These are phyloP conservation scores for Cybosia mesomella DNA, from an alignment of 2,888 invertebrate genomes.

Conservation along the genomic window DNA sequence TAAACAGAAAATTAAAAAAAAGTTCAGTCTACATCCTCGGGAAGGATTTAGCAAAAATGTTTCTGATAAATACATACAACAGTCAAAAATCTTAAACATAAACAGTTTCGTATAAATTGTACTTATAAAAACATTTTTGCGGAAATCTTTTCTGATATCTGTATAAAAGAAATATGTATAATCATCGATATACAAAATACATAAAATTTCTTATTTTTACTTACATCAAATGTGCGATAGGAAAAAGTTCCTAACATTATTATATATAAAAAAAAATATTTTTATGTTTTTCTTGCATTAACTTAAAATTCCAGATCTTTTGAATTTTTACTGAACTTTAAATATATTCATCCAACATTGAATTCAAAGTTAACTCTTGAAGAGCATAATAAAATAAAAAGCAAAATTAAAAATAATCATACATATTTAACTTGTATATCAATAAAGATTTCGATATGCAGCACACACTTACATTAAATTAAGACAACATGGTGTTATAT, in stretches of 20 bases:
- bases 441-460: slow-evolving; percentile 77
- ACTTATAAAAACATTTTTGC: slow-evolving; percentile 63
- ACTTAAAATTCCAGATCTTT: slow-evolving; percentile 66
- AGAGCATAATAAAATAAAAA: slow-evolving; percentile 64
- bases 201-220: slow-evolving; percentile 53
- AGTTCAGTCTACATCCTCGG: slow-evolving; percentile 59
- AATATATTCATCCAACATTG: slow-evolving; percentile 48
- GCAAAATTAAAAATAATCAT: slow-evolving; percentile 70
- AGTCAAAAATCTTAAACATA: slow-evolving; percentile 51
- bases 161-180: slow-evolving; percentile 64
- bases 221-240: slow-evolving; percentile 60
- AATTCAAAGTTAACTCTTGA: slow-evolving; percentile 61
- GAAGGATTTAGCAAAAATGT: slow-evolving; percentile 64
- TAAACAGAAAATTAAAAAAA: slow-evolving; percentile 26
- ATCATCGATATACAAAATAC: slow-evolving; percentile 57
- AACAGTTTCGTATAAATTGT: slow-evolving; percentile 51
- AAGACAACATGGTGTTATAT: slow-evolving; percentile 63
- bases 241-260: slow-evolving; percentile 59
- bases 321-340: slow-evolving; percentile 46
- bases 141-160: slow-evolving; percentile 71
- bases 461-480: slow-evolving; percentile 75
- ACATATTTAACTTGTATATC: slow-evolving; percentile 74
- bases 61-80: slow-evolving; percentile 57
- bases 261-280: slow-evolving; percentile 44
- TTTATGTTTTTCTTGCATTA: slow-evolving; percentile 55